Evolutionary conservation across 2,797 vertebrate genomes (phyloP).

Genomic region (Gambelia wislizenii): DNA sequence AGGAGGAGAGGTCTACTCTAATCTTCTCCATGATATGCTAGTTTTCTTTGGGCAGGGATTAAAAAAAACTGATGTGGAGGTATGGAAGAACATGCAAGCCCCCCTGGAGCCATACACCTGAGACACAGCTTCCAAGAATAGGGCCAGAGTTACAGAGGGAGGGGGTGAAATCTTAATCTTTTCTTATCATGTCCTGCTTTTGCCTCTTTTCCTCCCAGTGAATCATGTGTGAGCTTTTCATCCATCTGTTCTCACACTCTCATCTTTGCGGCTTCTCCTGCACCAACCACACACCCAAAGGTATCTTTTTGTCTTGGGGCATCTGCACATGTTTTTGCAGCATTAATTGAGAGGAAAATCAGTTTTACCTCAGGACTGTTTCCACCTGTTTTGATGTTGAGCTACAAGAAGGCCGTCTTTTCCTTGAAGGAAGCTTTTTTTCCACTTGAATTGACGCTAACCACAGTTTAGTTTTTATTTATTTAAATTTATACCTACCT

Average conservation of each 20-base stretch:
- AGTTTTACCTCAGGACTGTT: conserved; percentile 25
- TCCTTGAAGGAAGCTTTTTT: conserved; percentile 10
- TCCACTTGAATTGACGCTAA: conserved; percentile 26
- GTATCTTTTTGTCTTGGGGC: conserved; percentile 38
- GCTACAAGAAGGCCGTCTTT: background rate
- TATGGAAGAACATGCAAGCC: background rate
- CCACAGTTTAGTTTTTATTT: background rate
- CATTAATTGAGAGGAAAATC: conserved; percentile 18
- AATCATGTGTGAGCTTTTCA: conserved; percentile 63
- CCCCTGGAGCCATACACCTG: background rate
- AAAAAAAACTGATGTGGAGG: background rate
- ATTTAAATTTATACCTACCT: conserved; percentile 5
- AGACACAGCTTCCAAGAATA: background rate
- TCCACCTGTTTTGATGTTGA: conserved; percentile 36
- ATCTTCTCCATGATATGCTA: background rate
- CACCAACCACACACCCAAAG: background rate
- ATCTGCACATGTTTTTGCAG: conserved; percentile 23
- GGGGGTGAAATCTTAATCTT: conserved; percentile 36
- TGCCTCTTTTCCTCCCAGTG: conserved; percentile 50
- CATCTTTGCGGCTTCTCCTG: conserved; percentile 14
- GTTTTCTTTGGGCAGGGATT: background rate
- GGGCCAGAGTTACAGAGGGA: background rate
- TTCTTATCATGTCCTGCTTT: conserved; percentile 63
- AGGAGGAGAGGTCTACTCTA: background rate
- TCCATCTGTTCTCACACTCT: conserved; percentile 54